Percentiles rank a stretch among this genome's conserved stretches.
Conservation (phyloP, 2,888 invertebrate genomes). For the Drosophila algonquin region DNA sequence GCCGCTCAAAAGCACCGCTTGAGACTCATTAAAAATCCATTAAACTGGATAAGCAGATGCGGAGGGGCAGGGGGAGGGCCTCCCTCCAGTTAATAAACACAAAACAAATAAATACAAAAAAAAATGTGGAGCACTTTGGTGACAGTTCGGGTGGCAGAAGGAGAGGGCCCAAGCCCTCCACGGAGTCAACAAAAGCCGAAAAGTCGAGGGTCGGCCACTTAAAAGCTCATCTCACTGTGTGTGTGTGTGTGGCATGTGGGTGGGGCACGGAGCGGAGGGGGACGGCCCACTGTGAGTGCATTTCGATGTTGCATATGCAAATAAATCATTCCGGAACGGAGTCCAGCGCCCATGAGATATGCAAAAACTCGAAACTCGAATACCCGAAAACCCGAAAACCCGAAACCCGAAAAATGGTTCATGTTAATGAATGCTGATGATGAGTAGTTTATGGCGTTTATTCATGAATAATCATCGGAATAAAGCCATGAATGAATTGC, state of each 20-base stretch:
- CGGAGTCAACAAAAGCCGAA: constrained; percentile 21
- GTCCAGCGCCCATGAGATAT: constrained; percentile 29
- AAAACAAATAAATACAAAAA: constrained; percentile 43
- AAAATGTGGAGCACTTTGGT: constrained; percentile 72
- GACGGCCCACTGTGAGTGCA: constrained; percentile 60
- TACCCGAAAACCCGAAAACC: constrained; percentile 7
- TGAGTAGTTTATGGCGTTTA: constrained; percentile 20
- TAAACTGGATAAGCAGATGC: constrained; percentile 63
- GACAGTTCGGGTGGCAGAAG: constrained; percentile 54
- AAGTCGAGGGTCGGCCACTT: constrained; percentile 64
- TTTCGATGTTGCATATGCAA: constrained; percentile 77
- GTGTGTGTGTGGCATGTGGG: background rate
- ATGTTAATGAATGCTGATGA: constrained; percentile 22
- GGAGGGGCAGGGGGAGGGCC: constrained; percentile 16
- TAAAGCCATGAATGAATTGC: background rate
- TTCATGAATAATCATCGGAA: background rate
- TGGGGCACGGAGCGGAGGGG: background rate
- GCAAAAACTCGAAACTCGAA: constrained; percentile 29
- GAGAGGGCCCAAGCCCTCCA: background rate
- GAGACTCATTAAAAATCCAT: constrained; percentile 75
- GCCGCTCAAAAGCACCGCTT: constrained; percentile 73
- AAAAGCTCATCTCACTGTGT: constrained; percentile 58
- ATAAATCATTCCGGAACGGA: constrained; percentile 63
- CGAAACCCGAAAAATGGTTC: constrained; percentile 26
- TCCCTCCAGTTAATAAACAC: constrained; percentile 64